Evolutionary conservation across 1,140 invertebrate species (phyloP).

Genomic region (Diorhabda elongata): DNA sequence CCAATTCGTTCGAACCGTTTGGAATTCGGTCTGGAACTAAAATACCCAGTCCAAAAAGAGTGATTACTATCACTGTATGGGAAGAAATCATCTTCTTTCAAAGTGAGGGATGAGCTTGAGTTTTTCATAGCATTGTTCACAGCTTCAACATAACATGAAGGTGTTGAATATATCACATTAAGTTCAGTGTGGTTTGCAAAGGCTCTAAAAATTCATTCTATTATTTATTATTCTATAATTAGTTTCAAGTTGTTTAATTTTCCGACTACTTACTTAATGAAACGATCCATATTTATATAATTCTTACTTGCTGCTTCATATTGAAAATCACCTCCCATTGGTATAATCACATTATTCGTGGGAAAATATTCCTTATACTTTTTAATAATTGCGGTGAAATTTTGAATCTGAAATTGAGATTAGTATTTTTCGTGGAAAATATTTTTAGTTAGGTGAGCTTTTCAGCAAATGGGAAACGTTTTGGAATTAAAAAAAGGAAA

Average conservation of each 20-base stretch:
- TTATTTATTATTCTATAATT: conserved; percentile 5
- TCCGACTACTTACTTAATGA: conserved; percentile 58
- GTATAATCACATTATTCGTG: conserved; percentile 38
- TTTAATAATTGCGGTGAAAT: conserved; percentile 15
- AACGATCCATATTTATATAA: conserved; percentile 68
- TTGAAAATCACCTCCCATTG: conserved; percentile 45
- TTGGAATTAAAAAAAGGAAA: no score
- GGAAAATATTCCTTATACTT: conserved; percentile 27
- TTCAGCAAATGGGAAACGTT: no score
- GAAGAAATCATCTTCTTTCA: conserved; percentile 67
- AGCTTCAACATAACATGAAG: conserved; percentile 69
- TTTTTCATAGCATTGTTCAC: conserved; percentile 49
- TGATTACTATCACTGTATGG: conserved; percentile 69
- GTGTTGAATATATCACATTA: conserved; percentile 73
- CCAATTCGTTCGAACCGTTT: conserved; percentile 61
- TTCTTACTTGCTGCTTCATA: conserved; percentile 57
- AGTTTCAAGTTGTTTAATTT: conserved; percentile 8
- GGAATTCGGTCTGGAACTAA: conserved; percentile 66
- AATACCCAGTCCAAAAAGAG: conserved; percentile 82
- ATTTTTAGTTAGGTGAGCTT: no score
- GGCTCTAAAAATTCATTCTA: conserved; percentile 49
- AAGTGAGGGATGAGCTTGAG: conserved; percentile 46
- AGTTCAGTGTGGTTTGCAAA: conserved; percentile 57
- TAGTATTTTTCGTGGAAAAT: no score
- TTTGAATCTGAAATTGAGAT: conserved; percentile 8